Conservation (phyloP, 2,113 vertebrate species). For the Cathartes aura region DNA sequence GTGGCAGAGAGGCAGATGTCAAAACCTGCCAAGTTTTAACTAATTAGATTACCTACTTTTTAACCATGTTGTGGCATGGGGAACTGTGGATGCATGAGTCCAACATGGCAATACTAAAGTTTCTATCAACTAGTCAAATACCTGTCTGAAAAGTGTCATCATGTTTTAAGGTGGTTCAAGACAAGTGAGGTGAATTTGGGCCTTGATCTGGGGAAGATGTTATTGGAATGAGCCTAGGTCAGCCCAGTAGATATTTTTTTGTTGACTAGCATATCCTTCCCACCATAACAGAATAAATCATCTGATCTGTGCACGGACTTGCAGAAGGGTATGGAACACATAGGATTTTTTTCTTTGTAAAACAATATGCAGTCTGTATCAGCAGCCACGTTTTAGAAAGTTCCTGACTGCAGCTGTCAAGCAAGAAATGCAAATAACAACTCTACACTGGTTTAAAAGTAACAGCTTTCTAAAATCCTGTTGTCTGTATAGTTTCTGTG, state of each 20-base stretch:
- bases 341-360: neutral
- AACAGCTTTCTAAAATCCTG: conserved; percentile 3
- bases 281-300: neutral
- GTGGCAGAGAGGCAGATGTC: neutral
- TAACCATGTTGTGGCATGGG: neutral
- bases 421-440: conserved; percentile 6
- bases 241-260: neutral
- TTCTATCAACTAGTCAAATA: neutral
- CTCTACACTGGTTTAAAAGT: neutral
- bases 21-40: neutral
- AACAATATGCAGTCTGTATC: neutral
- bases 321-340: neutral
- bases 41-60: neutral
- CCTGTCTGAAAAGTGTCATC: neutral
- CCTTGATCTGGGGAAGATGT: neutral
- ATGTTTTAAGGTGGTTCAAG: neutral
- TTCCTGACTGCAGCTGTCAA: conserved; percentile 7
- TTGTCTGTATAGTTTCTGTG: neutral
- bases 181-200: neutral
- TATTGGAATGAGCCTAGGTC: neutral
- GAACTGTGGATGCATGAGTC: neutral
- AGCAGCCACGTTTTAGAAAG: neutral
- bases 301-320: neutral
- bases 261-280: neutral
- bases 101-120: fast-evolving